Percentiles rank a stretch among this genome's conserved stretches.
phyloP scores from a whole-genome alignment of 2,113 vertebrate species.

The Vicugna pacos region DNA sequence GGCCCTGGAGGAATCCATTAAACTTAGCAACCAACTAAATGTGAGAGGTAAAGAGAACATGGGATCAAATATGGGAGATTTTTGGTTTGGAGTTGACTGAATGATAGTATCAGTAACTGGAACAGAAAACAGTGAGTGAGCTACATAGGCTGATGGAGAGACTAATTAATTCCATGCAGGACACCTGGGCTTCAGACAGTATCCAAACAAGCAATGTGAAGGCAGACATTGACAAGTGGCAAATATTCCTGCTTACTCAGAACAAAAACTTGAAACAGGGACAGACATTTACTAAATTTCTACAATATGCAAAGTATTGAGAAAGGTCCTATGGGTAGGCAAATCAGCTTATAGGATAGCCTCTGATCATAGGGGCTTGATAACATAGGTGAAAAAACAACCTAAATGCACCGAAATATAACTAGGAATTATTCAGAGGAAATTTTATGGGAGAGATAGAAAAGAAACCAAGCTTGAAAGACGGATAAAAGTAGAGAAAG shows the following conservation, averaged over 20 bases:
- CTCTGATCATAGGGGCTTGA: neutral
- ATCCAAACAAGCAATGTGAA: constrained; percentile 63
- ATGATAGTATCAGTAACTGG: constrained; percentile 53
- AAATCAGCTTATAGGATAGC: neutral
- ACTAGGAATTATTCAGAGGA: neutral
- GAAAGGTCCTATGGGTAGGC: neutral
- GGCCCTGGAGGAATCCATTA: constrained; percentile 45
- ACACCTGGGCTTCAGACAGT: constrained; percentile 59
- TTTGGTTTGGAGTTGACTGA: constrained; percentile 61
- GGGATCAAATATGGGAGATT: constrained; percentile 37
- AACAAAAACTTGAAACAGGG: constrained; percentile 53
- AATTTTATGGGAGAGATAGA: neutral
- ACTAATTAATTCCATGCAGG: constrained; percentile 66
- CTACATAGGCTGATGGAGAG: constrained; percentile 8
- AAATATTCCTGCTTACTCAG: constrained; percentile 52
- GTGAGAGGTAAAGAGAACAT: constrained; percentile 62
- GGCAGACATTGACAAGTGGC: constrained; percentile 42
- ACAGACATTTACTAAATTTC: constrained; percentile 11
- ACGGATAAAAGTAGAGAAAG: neutral
- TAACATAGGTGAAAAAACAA: neutral
- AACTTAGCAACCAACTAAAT: constrained; percentile 55
- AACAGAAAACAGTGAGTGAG: constrained; percentile 59
- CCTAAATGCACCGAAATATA: neutral
- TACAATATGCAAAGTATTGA: constrained; percentile 3
- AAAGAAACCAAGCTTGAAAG: neutral